Percentiles rank a stretch among this genome's conserved stretches.
phyloP scores from a whole-genome alignment of 2,888 invertebrate species.

The Sarcophaga rosellei region DNA sequence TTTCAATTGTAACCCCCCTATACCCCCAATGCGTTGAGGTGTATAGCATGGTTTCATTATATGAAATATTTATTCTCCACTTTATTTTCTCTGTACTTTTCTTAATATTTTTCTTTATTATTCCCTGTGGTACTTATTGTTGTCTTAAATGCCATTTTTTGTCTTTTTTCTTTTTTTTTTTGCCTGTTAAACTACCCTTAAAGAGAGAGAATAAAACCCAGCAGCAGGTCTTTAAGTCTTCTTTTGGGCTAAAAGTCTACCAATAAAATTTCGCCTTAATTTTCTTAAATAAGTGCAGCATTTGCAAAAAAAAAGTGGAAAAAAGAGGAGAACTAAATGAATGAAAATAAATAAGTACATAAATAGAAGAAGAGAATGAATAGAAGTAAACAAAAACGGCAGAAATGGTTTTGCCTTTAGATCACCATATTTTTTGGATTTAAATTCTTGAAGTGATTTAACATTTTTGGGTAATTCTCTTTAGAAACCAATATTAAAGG shows the following conservation, averaged over 20 bases:
- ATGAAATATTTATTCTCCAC: neutral
- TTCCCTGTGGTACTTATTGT: constrained; percentile 12
- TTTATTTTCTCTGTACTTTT: neutral
- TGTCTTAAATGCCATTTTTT: constrained; percentile 18
- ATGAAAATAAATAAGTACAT: neutral
- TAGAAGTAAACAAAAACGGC: neutral
- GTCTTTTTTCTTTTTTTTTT: neutral
- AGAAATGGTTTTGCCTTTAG: too few relatives aligned
- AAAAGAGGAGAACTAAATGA: neutral
- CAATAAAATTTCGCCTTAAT: neutral
- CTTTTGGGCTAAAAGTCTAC: neutral
- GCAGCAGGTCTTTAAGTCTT: constrained; percentile 27
- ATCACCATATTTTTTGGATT: too few relatives aligned
- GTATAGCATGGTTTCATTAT: neutral
- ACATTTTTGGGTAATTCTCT: too few relatives aligned
- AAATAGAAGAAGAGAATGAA: neutral
- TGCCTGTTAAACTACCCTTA: neutral
- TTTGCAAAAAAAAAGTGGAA: neutral
- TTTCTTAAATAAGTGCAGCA: neutral
- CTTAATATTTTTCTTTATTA: neutral
- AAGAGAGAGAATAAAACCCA: neutral
- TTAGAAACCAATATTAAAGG: too few relatives aligned
- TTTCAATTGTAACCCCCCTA: neutral
- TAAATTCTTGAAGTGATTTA: too few relatives aligned
- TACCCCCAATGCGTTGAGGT: neutral